Conservation (phyloP, 2,113 vertebrate genomes). For the Megaceryle torquata region DNA sequence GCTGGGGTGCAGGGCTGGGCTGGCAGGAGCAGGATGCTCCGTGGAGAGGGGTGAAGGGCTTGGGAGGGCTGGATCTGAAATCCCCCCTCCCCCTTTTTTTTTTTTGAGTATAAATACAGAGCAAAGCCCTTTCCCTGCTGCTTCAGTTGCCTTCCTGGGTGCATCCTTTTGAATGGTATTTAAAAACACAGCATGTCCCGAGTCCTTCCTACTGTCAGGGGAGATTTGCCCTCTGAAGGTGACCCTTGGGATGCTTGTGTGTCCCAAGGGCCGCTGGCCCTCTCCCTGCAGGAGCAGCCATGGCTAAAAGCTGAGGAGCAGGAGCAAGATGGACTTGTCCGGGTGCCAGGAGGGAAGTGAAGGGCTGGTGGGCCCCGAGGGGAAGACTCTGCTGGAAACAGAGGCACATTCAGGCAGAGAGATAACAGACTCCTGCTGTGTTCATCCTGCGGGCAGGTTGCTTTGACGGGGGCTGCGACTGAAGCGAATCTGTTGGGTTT, state of each 20-base stretch:
- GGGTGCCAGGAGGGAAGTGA: not conserved
- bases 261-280: not conserved
- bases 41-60: not conserved
- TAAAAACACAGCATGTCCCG: rapidly evolving
- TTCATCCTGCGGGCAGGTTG: not conserved
- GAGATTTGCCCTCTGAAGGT: not conserved
- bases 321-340: not conserved
- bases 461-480: not conserved
- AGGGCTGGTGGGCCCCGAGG: not conserved
- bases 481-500: not conserved
- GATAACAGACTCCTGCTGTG: not conserved
- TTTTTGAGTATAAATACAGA: not conserved
- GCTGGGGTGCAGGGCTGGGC: not conserved
- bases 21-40: not conserved
- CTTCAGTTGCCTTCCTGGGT: not conserved
- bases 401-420: not conserved
- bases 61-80: not conserved
- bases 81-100: not conserved
- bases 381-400: not conserved
- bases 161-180: not conserved
- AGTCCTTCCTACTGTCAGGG: not conserved
- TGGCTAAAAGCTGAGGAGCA: not conserved
- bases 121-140: not conserved
- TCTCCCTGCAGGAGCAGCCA: rapidly evolving
- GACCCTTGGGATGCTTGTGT: not conserved